phyloP scores from a whole-genome alignment of 2,888 invertebrate genomes.

The Lasioglossum malachurum region DNA sequence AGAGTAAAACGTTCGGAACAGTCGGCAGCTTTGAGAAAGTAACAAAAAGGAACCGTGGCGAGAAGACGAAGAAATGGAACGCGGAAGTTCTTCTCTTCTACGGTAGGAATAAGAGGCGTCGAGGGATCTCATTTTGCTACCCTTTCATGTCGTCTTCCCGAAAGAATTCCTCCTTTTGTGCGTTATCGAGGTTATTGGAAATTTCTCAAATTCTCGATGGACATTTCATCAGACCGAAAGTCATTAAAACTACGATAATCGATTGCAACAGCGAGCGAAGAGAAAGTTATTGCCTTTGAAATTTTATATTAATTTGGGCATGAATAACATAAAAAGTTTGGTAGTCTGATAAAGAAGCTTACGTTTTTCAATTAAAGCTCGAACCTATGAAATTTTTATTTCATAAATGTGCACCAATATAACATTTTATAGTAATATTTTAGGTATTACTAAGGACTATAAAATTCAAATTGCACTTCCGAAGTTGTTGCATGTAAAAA shows the following conservation, averaged over 20 bases:
- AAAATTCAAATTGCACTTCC: neutral
- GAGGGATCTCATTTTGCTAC: constrained; percentile 45
- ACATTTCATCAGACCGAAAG: neutral
- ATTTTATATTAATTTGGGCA: neutral
- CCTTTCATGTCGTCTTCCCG: constrained; percentile 26
- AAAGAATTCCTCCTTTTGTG: constrained; percentile 25
- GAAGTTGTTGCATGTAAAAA: neutral
- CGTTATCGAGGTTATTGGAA: constrained; percentile 16
- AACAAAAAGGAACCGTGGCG: neutral
- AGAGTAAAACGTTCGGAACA: constrained; percentile 31
- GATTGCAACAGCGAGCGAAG: neutral
- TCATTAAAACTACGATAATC: constrained; percentile 9
- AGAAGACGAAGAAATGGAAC: neutral
- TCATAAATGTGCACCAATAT: neutral
- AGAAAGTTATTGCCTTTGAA: neutral
- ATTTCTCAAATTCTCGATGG: constrained; percentile 13
- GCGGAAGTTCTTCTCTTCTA: constrained; percentile 11
- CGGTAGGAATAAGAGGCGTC: constrained; percentile 1
- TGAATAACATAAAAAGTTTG: neutral
- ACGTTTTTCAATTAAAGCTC: neutral
- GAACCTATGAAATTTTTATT: neutral
- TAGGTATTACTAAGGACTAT: neutral
- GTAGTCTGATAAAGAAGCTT: neutral
- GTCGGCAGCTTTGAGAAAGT: constrained; percentile 24
- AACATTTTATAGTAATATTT: neutral